Evolutionary conservation across 2,888 invertebrate species (phyloP).

Genomic region (Hecatera dysodea): DNA sequence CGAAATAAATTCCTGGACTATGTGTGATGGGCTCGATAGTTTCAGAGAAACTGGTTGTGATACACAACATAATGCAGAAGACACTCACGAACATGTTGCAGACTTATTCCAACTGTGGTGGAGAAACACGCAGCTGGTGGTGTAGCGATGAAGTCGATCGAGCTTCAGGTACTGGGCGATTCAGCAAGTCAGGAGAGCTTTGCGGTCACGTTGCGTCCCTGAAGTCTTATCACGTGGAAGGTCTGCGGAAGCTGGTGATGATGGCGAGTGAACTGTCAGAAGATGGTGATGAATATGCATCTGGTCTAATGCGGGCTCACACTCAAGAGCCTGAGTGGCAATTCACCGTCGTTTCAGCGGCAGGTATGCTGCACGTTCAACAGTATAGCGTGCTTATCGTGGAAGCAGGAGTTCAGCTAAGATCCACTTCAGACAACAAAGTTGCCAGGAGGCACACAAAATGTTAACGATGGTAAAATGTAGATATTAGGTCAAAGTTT

Average conservation of each 20-base stretch:
- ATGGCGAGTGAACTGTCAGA: background rate
- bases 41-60: constrained; percentile 26
- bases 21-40: constrained; percentile 24
- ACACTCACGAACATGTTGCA: constrained; percentile 36
- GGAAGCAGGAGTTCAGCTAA: background rate
- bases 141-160: background rate
- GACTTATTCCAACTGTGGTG: background rate
- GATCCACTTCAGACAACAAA: background rate
- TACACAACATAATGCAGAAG: constrained; percentile 26
- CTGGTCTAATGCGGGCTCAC: background rate
- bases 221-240: background rate
- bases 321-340: background rate
- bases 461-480: background rate
- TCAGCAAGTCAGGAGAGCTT: background rate
- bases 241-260: background rate
- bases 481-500: background rate
- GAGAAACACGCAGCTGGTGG: background rate
- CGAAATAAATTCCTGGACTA: constrained; percentile 41
- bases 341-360: background rate
- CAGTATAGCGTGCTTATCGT: background rate
- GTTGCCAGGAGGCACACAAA: constrained; percentile 4
- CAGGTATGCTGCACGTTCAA: background rate
- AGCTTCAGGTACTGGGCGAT: background rate
- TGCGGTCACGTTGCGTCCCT: background rate
- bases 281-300: background rate